Evolutionary conservation across 2,888 invertebrate species (phyloP).

Genomic region (Apamea sordens): DNA sequence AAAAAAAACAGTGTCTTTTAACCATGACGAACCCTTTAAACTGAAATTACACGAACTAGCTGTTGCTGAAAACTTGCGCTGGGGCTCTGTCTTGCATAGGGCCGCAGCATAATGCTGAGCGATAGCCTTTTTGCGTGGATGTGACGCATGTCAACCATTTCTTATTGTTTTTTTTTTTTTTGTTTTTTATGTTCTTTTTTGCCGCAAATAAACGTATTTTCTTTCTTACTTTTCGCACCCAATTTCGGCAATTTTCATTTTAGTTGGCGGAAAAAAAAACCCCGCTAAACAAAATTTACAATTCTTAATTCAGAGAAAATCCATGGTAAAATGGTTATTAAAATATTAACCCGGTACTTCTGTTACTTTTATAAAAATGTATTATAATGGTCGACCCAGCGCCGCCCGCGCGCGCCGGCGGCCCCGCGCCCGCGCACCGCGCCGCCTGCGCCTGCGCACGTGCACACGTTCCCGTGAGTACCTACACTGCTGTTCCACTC

Average conservation of each 20-base stretch:
- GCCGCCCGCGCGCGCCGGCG: neutral
- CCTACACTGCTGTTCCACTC: neutral
- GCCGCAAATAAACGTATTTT: too few relatives aligned
- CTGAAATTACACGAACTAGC: neutral
- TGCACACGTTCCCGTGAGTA: neutral
- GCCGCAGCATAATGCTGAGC: too few relatives aligned
- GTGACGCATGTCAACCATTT: too few relatives aligned
- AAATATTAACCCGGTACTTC: neutral
- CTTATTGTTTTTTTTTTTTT: too few relatives aligned
- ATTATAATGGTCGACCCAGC: neutral
- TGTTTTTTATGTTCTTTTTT: too few relatives aligned
- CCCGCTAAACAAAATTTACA: too few relatives aligned
- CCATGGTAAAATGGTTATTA: too few relatives aligned
- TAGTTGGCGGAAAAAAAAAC: neutral
- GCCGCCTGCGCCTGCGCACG: slow-evolving; percentile 53
- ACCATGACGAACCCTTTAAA: neutral
- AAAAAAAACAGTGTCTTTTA: neutral
- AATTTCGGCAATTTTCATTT: neutral
- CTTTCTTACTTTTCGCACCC: neutral
- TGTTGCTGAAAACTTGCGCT: too few relatives aligned
- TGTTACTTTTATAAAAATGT: neutral
- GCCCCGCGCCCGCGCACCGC: slow-evolving; percentile 69
- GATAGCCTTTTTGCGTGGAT: too few relatives aligned
- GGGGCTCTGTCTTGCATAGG: too few relatives aligned
- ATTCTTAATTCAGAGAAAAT: too few relatives aligned